Evolutionary conservation across 1,140 invertebrate genomes (phyloP).

Genomic region (Drosophila leontia): DNA sequence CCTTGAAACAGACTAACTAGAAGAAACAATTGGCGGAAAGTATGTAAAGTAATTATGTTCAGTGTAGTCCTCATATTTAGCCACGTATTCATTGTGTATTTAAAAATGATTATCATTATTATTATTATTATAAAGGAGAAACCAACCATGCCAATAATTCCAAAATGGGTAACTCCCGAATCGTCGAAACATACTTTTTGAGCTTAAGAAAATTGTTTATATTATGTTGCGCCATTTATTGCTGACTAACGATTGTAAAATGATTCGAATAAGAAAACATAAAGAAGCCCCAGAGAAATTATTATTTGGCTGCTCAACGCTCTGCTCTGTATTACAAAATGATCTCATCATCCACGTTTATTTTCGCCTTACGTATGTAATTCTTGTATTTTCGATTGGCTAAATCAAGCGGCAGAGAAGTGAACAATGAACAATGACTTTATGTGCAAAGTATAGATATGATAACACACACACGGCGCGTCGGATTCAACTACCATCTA

Average conservation of each 20-base stretch:
- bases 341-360: constrained; percentile 85
- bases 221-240: constrained; percentile 66
- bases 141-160: constrained; percentile 28
- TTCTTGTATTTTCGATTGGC: constrained; percentile 55
- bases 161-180: constrained; percentile 16
- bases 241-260: constrained; percentile 65
- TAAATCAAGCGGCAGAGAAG: constrained; percentile 52
- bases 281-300: constrained; percentile 19
- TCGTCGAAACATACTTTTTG: constrained; percentile 26
- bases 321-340: constrained; percentile 77
- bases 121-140: constrained; percentile 7
- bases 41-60: constrained; percentile 46
- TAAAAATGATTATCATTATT: constrained; percentile 25
- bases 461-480: constrained; percentile 74
- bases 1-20: constrained; percentile 28
- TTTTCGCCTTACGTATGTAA: constrained; percentile 80
- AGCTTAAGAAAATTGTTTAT: constrained; percentile 39
- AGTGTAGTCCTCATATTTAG: constrained; percentile 32
- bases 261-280: constrained; percentile 17
- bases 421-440: constrained; percentile 31
- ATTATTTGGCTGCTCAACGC: constrained; percentile 60
- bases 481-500: constrained; percentile 70
- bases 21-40: constrained; percentile 41
- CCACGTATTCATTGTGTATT: constrained; percentile 39
- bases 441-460: constrained; percentile 31